Base-by-base conservation (phyloP, 35 echinoderm and acorn worm species). In the Anneissia japonica region DNA sequence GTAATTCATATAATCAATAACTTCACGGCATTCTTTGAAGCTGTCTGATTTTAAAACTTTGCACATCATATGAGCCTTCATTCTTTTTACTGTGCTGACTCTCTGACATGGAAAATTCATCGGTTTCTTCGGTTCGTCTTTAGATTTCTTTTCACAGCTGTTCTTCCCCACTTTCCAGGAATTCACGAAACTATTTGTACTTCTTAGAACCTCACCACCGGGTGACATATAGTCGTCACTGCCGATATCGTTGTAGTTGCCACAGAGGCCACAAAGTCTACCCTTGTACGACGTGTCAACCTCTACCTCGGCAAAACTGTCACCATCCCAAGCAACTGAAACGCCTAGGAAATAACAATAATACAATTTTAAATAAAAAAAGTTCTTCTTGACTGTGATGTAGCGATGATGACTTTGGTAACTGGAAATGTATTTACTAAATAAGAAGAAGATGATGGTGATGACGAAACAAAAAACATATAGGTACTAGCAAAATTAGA, bases 251-350 rank as follows among this genome's bases (percentile, higher is more conserved):
- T 97, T 93, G 72, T 97, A 97, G 78, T 97, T 90, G 4, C 95
- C 95, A 79, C 95, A 97, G 0, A 97, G 89, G 9, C 95, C 95
- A 75, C 95, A 97, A 3, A 99, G 46, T 85, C 92, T 89, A 75
- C 80, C 88, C 45, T 94, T 99, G 74, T 55, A 99, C 0, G 72
- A 79, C 2, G 96, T 89, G 32, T 89, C 86, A 14, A 91, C 89
- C 5, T 85, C 85, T 0, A 99, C 86, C 46, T 94, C 92, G 34
- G 91, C 88, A 75, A 94, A 93, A 82, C 96, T 99, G 51, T 99
- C 96, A 14, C 96, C 96, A 77, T 99, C 96, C 96, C 96, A 99
- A 23, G 86, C 43, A 6, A 99, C 83, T 73, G 82, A 79, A 40
- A 99, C 77, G 30, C 96, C 96, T 99, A 83, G 16, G 35, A 36